Evolutionary conservation across 2,888 invertebrate species (phyloP).

Genomic region (Parnassius glacialis): DNA sequence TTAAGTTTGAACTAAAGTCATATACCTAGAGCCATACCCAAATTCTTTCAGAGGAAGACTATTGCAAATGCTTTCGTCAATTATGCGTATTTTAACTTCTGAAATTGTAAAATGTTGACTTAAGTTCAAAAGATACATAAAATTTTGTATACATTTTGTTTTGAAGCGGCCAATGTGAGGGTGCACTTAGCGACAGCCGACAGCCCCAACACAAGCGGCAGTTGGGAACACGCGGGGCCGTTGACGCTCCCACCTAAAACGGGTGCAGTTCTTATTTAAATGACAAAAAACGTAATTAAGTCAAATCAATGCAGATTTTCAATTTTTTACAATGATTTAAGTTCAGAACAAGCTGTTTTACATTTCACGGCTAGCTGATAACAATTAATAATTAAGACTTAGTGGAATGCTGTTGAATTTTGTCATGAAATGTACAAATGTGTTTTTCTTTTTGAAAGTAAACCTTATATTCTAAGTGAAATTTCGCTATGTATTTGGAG

Average conservation of each 20-base stretch:
- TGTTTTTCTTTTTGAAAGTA: conserved; percentile 71
- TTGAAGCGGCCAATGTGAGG: conserved; percentile 29
- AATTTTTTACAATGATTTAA: conserved; percentile 69
- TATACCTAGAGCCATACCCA: no score
- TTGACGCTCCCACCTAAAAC: conserved; percentile 73
- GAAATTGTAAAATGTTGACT: no score
- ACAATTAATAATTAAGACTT: conserved; percentile 63
- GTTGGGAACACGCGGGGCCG: conserved; percentile 77
- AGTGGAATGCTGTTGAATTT: conserved; percentile 78
- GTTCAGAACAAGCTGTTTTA: conserved; percentile 70
- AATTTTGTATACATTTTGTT: neutral
- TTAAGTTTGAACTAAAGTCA: no score
- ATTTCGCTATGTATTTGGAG: conserved; percentile 71
- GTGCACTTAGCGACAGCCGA: conserved; percentile 46
- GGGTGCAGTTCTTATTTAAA: conserved; percentile 80
- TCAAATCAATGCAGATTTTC: conserved; percentile 74
- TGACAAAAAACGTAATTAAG: conserved; percentile 77
- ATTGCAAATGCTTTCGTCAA: no score
- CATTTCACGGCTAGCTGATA: conserved; percentile 55
- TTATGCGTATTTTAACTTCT: no score
- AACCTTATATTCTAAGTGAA: conserved; percentile 73
- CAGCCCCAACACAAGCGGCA: conserved; percentile 47
- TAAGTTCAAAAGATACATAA: no score
- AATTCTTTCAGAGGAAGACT: no score
- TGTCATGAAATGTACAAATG: conserved; percentile 81